Evolutionary conservation across 2,888 invertebrate species (phyloP), one percentile per base, ranked within the genome.

Genomic region (Mythimna pallens): DNA sequence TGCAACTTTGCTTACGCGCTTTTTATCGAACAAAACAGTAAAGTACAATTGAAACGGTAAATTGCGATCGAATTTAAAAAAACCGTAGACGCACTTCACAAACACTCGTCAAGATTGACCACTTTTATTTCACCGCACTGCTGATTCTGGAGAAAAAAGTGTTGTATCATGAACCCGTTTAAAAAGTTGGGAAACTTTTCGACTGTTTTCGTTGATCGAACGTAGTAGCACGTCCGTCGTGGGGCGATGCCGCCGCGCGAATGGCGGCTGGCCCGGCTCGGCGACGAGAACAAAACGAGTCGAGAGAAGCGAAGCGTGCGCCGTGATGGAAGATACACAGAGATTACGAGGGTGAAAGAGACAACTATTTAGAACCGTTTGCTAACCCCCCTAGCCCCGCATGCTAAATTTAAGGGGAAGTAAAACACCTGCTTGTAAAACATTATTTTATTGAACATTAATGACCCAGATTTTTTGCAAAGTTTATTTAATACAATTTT

Each of bases 21-120:
- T 94, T 94, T 92, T 81, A 92, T 93, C 89, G 90, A 94, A 93
- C 93, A 89, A 93, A 95, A 94, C 95, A 95, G 95, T 95, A 94
- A 94, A 93, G 95, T 95, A 94, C 94, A 92, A 94, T 92, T 92
- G 91, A 92, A 95, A 95, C 95, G 94, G 94, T 95, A 94, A 93
- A 94, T 91, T 89, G 87, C 88, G 87, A 92, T 92, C 91, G 93
- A 92, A 92, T 76, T 40, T 92, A 93, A 81, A 92, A 89, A 91
- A 92, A 89, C 87, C 86, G 85, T 84, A 85, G 87, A 89, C 88
- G 87, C 95, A 95, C 95, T 93, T 92, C 94, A 94, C 91, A 89
- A 88, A 91, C 93, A 93, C 91, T 90, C 81, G 81, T 86, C 85
- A 85, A 87, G 86, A 89, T 87, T 88, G 82, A 89, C 87, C 93